Base-by-base conservation (phyloP, 2,113 vertebrate genomes). In the Tenebrosternarchus preto region DNA sequence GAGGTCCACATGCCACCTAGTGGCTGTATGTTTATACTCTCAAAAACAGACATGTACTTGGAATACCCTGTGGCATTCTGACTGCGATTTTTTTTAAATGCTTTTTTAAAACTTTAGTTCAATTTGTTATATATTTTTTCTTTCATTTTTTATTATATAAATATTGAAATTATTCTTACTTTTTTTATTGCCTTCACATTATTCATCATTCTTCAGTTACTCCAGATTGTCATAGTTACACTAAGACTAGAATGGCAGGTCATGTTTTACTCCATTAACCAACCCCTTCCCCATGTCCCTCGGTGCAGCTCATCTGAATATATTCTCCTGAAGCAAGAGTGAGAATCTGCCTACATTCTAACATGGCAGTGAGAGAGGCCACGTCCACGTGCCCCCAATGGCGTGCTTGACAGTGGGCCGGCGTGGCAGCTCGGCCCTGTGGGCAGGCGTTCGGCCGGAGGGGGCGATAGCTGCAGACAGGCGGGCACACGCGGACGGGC, bases 401-500 rank as follows among this genome's bases (percentile, higher is more conserved):
- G 9, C 78, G 83, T 91, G 60, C 89, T 82, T 94, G 94, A 94
- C 95, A 95, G 93, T 88, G 81, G 25, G 86, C 87, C 91, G 91
- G 90, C 85, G 85, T 87, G 88, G 88, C 87, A 90, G 80, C 87
- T 92, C 89, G 92, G 93, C 85, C 92, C 90, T 89, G 85, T 92
- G 92, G 93, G 92, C 93, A 46, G 43, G 11, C 43, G 43, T 9
- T 46, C 43, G 11, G 8, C 11, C 43, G 11, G 43, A 11, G 43
- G n/a, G 12, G 15, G 15, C 12, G 43, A 50, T 1, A 9, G 43
- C 43, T 50, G 8, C 43, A 50, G 9, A 15, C 92, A 92, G 93
- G 60, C 93, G 94, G 92, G 83, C 92, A 88, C 85, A 93, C 93
- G 83, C 91, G 93, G 92, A 95, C 91, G 92, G 90, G 94, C 90